Evolutionary conservation across 2,113 vertebrate genomes (phyloP), one percentile per base, ranked within the genome.

Genomic region (Miniopterus natalensis): DNA sequence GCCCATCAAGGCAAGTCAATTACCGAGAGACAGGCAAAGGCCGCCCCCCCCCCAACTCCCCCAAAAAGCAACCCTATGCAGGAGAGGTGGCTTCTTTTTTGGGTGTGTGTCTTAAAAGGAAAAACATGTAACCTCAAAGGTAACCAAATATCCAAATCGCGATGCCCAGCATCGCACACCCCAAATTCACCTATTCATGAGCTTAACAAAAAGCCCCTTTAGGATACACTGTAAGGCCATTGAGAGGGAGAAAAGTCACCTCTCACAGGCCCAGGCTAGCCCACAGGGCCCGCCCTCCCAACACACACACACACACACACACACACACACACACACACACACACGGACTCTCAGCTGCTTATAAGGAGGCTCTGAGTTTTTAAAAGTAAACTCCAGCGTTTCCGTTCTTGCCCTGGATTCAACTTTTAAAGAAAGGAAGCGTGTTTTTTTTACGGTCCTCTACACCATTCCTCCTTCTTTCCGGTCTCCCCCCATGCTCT

Each of bases 351-450:
- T 94, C 94, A n/a, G 92, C 97, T 36, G 23, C 98, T 97, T 97
- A 98, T 98, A 98, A 98, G 98, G 98, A 98, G 98, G 96, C 98
- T 98, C 98, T 98, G 98, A 99, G 97, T 96, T 98, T 97, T 98
- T 97, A 97, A 99, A 99, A 98, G 98, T 98, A 99, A 99, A 99
- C 98, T 97, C 86, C 97, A 98, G 94, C 61, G 89, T 98, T 99
- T 99, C 98, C 97, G 98, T 98, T 98, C 97, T 97, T 98, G 98
- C 98, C 53, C 97, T 98, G 97, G 97, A 98, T 98, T 98, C 98
- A 98, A 98, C 98, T 95, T 70, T 93, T 61, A 95, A 95, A 94
- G 97, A 96, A 95, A 96, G 90, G 77, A 96, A 84, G 95, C 9
- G 66, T 96, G 36, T 36, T 36, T 51, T 51, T 51, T 97, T 94